Conservation (phyloP, 2,113 vertebrate species). For the Pipa parva region DNA sequence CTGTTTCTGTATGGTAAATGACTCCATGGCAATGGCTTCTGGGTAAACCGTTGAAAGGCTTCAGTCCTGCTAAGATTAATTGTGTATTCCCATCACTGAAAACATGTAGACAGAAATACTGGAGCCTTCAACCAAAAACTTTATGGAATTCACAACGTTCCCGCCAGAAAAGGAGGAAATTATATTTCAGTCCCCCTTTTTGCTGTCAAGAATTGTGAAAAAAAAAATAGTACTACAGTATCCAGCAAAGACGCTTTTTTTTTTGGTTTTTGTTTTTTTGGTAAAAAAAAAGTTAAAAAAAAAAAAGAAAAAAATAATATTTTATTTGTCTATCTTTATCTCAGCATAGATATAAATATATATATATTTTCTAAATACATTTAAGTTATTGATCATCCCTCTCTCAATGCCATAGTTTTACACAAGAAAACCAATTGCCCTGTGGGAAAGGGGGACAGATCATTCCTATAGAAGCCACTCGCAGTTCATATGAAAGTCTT, state of each 20-base stretch:
- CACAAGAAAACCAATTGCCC: conserved; percentile 9
- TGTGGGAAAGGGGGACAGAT: conserved; percentile 6
- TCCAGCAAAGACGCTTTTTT: conserved; percentile 34
- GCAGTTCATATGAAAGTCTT: conserved; percentile 32
- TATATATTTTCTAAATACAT: conserved; percentile 39
- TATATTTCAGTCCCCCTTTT: not conserved
- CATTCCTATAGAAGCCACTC: conserved; percentile 10
- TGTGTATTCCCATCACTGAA: not conserved
- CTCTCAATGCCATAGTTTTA: conserved; percentile 33
- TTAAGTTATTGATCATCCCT: conserved; percentile 30
- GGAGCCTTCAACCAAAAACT: not conserved
- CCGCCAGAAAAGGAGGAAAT: not conserved
- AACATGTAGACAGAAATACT: not conserved
- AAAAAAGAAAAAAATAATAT: conserved; percentile 28
- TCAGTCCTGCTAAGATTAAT: not conserved
- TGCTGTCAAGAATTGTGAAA: conserved; percentile 15
- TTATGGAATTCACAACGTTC: not conserved
- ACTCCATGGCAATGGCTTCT: conserved; percentile 23
- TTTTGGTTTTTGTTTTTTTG: too few species aligned
- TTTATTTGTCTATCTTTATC: conserved; percentile 30
- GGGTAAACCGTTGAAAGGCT: conserved; percentile 1
- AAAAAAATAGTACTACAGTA: conserved; percentile 15
- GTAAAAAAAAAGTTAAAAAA: conserved; percentile 16
- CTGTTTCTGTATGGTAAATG: conserved; percentile 18
- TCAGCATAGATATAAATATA: conserved; percentile 34